Base-by-base conservation (phyloP, 1,140 invertebrate genomes). In the Antheraea mylitta region DNA sequence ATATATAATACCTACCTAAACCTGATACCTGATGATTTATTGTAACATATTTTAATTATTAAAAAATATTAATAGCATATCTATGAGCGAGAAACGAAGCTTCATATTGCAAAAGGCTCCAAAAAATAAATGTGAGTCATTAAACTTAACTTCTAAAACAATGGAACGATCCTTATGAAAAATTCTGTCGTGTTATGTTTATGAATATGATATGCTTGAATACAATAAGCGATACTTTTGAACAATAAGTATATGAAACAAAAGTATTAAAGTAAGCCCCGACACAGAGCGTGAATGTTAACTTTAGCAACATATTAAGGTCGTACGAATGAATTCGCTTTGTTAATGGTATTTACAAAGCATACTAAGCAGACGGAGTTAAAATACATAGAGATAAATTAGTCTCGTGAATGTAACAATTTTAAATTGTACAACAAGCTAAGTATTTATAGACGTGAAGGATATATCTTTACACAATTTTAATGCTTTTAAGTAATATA, bases 221-320 rank as follows among this genome's bases (percentile, higher is more conserved):
- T n/a, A 53, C 45, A 53, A 42, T 42, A 11, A 42, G 38, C 16
- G 13, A 53, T 53, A 53, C 4, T 53, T 53, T 1, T 16, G 16
- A 16, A 53, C 45, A 53, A 53, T 53, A 53, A 16, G 45, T 53
- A 16, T 53, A n/a, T 53, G 45, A 53, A 53, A 53, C 45, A 53
- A 53, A 53, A 16, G 45, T 53, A 53, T 53, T 53, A 53, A 53
- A 53, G 45, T 16, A 53, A 42, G 38, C 38, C 38, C 11, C 38
- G 38, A 11, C 45, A 53, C 2, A 16, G 45, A 53, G 45, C 16
- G 16, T 53, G 45, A 53, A 16, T 16, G 45, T n/a, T 53, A 53
- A 53, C 45, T 53, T 53, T 53, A 53, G 45, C 45, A 53, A 53
- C 45, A 53, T 53, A 53, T 53, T 53, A 53, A 53, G 45, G 45